These are phyloP conservation scores for Zootermopsis nevadensis DNA, from an alignment of 2,888 invertebrate genomes.

Conservation along the genomic window DNA sequence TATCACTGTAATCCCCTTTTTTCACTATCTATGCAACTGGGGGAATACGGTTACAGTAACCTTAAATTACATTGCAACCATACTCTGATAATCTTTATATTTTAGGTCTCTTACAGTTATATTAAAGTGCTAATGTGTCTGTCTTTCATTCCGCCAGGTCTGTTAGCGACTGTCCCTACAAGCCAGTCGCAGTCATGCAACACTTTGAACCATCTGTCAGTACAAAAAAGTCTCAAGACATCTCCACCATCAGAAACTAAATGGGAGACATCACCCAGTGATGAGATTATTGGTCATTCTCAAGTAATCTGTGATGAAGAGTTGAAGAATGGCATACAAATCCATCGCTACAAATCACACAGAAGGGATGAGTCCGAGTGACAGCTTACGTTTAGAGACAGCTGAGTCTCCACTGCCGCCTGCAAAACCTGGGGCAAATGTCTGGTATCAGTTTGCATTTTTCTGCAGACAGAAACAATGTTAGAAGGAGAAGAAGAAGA, in stretches of 20 bases:
- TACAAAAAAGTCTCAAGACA: not conserved
- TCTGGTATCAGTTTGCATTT: too few relatives aligned
- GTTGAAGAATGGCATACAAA: not conserved
- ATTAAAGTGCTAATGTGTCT: too few relatives aligned
- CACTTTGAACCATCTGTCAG: not conserved
- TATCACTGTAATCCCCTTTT: too few relatives aligned
- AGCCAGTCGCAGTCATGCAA: conserved; percentile 25
- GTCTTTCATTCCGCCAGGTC: conserved; percentile 28
- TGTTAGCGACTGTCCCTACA: conserved; percentile 46
- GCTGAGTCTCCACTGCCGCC: too few relatives aligned
- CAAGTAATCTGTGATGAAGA: not conserved
- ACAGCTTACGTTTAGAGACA: not conserved
- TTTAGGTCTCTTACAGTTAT: too few relatives aligned
- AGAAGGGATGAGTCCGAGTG: not conserved
- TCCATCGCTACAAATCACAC: not conserved
- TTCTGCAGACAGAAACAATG: too few relatives aligned
- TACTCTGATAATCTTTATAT: too few relatives aligned
- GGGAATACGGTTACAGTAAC: too few relatives aligned
- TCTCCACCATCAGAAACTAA: conserved; percentile 30
- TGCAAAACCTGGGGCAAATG: too few relatives aligned
- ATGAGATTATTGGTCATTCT: not conserved
- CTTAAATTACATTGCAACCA: too few relatives aligned
- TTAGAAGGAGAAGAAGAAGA: too few relatives aligned
- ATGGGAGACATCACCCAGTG: not conserved
- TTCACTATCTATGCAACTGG: too few relatives aligned